These are phyloP conservation scores for Geophilus truncorum DNA, from an alignment of 2,888 invertebrate genomes.

Conservation along the genomic window DNA sequence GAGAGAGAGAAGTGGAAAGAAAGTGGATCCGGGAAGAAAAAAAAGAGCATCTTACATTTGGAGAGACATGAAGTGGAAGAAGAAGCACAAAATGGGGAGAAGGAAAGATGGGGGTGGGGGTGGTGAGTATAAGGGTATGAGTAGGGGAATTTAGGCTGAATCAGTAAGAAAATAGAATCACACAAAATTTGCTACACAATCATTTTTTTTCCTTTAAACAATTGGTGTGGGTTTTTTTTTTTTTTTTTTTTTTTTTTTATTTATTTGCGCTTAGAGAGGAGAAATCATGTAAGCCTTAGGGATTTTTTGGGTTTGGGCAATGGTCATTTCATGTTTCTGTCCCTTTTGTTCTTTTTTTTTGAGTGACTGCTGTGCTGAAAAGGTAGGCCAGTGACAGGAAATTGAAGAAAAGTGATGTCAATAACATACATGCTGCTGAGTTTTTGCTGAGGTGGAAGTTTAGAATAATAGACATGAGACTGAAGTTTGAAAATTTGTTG, in stretches of 20 bases:
- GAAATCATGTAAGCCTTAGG: background rate
- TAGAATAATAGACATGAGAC: too few species aligned
- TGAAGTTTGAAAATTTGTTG: background rate
- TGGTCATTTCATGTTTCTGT: background rate
- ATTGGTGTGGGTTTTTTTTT: background rate
- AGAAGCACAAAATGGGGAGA: background rate
- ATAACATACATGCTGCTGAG: background rate
- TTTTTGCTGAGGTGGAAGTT: background rate
- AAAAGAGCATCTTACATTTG: slow-evolving; percentile 23
- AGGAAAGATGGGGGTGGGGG: background rate
- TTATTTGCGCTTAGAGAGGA: too few species aligned
- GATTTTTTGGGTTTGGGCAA: background rate
- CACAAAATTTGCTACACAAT: slow-evolving; percentile 11
- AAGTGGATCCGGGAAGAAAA: background rate
- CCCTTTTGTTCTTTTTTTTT: background rate
- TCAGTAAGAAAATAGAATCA: background rate
- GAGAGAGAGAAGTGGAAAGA: slow-evolving; percentile 6
- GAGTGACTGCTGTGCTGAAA: too few species aligned
- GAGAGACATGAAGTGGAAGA: slow-evolving; percentile 12
- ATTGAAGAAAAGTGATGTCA: background rate
- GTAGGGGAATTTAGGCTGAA: slow-evolving; percentile 13
- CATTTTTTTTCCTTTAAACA: background rate
- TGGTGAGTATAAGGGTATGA: too few species aligned
- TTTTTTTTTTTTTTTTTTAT: background rate
- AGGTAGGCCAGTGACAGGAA: background rate